phyloP scores from a whole-genome alignment of 2,113 vertebrate species.

The Gavialis gangeticus region DNA sequence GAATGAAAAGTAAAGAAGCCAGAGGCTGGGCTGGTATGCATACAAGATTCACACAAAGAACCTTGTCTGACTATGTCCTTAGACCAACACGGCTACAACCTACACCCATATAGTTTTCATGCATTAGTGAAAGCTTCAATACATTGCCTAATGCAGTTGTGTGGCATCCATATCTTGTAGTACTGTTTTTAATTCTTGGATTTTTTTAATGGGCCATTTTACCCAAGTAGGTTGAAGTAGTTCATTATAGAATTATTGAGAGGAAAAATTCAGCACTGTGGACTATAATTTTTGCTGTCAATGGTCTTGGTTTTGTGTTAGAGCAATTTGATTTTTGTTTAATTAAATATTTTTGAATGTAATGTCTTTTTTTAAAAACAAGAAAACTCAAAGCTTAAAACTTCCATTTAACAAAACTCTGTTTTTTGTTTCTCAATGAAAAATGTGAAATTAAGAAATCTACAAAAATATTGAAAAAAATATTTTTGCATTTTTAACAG shows the following conservation, averaged over 20 bases:
- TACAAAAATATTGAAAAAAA: background rate
- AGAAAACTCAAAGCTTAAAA: too few species aligned
- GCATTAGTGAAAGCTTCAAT: background rate
- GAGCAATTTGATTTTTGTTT: background rate
- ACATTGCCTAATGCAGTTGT: background rate
- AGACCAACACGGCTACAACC: too few species aligned
- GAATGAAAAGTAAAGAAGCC: too few species aligned
- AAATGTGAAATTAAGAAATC: background rate
- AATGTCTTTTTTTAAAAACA: too few species aligned
- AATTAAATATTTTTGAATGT: background rate
- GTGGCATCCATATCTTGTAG: background rate
- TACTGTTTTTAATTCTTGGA: rapidly evolving
- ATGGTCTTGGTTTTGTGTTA: background rate
- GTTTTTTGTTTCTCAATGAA: background rate
- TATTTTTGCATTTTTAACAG: background rate
- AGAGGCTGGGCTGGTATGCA: too few species aligned
- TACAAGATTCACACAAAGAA: too few species aligned
- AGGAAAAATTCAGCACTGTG: too few species aligned
- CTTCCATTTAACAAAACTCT: background rate
- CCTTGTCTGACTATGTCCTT: too few species aligned
- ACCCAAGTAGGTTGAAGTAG: background rate
- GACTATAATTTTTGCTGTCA: background rate
- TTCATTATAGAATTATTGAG: too few species aligned
- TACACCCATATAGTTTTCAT: background rate
- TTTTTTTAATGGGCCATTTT: background rate